Base-by-base conservation (phyloP, 2,888 invertebrate genomes). In the Erebia ligea region DNA sequence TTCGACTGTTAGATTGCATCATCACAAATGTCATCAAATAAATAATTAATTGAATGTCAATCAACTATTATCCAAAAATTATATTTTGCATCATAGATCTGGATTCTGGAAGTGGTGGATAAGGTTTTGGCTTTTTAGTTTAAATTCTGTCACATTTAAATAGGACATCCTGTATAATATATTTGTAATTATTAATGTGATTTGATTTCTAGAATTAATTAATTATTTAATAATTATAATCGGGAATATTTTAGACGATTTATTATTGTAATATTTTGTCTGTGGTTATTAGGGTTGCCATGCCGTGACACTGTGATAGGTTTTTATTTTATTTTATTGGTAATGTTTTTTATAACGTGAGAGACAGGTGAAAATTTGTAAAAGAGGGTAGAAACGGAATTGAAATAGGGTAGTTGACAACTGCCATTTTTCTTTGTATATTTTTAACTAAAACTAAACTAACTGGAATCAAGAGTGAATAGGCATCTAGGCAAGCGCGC, bases 301-400 rank as follows among this genome's bases (percentile, higher is more conserved):
- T 71, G 61, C 52, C 62, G 67, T 65, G 64, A 71, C 66, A 74
- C 75, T 75, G 75, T 75, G 75, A 75, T 75, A 75, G 72, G 74
- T 74, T 74, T 71, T 74, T 68, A 52, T 58, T 64, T 45, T 58
- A 15, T 69, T 69, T 64, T 65, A 58, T 61, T 59, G 59, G 65
- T 70, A 52, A 56, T 62, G 17, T 40, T 40, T 67, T 63, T 67
- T 48, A 34, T 63, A 62, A 57, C 69, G 25, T 69, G 40, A 19
- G 42, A 19, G 54, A 67, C 17, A 56, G 57, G 25, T 21, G 59
- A 45, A 50, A 61, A 19, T 45, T 62, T 54, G 34, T 6, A 17
- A 62, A 66, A 54, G 62, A 19, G 6, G 48, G 48, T 63, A 48
- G 21, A 13, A 4, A 56, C 6, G 11, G 4, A 56, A 25, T 6